Conservation (phyloP, 2,888 invertebrate species). For the Zygogramma bicolorata region DNA sequence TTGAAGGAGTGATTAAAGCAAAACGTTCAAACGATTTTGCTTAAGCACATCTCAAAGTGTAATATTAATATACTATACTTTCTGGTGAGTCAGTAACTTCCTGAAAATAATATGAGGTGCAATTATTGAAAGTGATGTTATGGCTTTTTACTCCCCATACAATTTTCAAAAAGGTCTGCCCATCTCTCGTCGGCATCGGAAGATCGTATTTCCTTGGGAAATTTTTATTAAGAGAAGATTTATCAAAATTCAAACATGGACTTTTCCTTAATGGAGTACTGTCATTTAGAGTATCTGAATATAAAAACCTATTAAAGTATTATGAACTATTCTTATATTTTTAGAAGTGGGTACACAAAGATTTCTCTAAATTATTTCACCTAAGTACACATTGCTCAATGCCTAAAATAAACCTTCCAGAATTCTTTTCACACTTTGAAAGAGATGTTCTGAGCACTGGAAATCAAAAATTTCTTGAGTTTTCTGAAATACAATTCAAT, state of each 20-base stretch:
- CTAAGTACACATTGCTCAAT: not conserved
- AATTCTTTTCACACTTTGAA: not conserved
- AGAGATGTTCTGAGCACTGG: not conserved
- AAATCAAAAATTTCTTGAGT: not conserved
- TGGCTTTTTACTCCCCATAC: not conserved
- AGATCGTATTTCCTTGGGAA: not conserved
- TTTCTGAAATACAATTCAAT: not conserved
- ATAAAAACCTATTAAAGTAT: slow-evolving; percentile 9
- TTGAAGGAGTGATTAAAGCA: not conserved
- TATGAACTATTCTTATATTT: slow-evolving; percentile 5
- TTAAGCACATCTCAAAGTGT: not conserved
- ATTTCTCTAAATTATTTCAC: not conserved
- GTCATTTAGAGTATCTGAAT: slow-evolving; percentile 10
- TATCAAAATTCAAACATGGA: not conserved
- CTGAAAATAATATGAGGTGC: not conserved
- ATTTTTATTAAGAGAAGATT: not conserved
- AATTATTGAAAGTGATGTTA: not conserved
- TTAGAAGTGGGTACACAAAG: not conserved
- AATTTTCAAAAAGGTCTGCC: not conserved
- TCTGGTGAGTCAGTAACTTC: not conserved
- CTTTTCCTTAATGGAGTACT: not conserved
- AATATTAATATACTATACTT: slow-evolving; percentile 1
- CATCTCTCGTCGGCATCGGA: not conserved
- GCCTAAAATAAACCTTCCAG: not conserved
- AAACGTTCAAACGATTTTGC: slow-evolving; percentile 5